Evolutionary conservation across 2,113 vertebrate genomes (phyloP), one percentile per base, ranked within the genome.

Genomic region (Solea senegalensis): DNA sequence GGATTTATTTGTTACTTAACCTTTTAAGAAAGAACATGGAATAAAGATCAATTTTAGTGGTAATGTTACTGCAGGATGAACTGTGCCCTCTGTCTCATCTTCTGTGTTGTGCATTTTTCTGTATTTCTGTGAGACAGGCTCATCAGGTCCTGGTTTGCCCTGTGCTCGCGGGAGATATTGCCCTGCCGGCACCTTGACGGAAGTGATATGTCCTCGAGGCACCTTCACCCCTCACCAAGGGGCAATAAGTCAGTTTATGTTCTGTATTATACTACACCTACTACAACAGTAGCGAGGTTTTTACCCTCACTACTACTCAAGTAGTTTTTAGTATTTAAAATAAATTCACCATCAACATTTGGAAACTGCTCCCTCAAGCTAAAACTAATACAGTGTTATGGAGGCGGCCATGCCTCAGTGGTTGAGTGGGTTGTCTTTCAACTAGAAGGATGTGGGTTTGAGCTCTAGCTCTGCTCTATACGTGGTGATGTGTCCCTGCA

Each of bases 171-270:
- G 94, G 46, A 93, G 92, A 80, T 95, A 92, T 84, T 95, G 94
- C 61, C 94, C 94, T 60, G 93, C 94, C 56, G 94, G 94, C 7
- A 92, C 90, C 44, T 52, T 92, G 28, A 69, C 86, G 41, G 94
- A 95, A 83, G 81, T 92, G n/a, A 71, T 84, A 48, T 95, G 94
- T 82, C 94, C 94, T 62, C 79, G 50, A 53, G 94, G 94, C 50
- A 95, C 93, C 57, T 95, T 94, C 76, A 95, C 94, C 15, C 91
- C 91, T 69, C 91, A 95, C 73, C 93, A 92, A 85, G 94, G 93
- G 57, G 93, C 93, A 7, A 86, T 91, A 86, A 93, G 94, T 95
- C 82, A 82, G 86, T 72, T 67, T 53, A 64, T 39, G 21, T 43
- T 8, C 9, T 14, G 0, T 34, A 16, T 55, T 50, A 50, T 52